A percentile compares a stretch with the other conserved stretches of the same genome.
phyloP scores from a whole-genome alignment of 2,888 invertebrate genomes.

The Periphyllus acericola region DNA sequence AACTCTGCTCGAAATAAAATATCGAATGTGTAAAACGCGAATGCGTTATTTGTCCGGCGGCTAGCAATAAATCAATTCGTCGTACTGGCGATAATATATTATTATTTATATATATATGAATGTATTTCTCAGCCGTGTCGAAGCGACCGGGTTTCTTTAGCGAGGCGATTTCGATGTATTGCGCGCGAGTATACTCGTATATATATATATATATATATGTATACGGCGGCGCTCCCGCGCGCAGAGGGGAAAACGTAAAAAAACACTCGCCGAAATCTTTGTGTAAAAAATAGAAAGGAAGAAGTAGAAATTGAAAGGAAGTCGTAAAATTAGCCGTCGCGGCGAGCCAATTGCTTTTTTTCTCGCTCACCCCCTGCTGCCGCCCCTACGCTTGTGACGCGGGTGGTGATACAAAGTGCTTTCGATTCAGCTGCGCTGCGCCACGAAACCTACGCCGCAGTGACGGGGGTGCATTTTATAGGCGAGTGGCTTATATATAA shows the following conservation, averaged over 20 bases:
- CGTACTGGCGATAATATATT: background rate
- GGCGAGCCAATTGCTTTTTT: conserved; percentile 27
- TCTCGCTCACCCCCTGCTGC: background rate
- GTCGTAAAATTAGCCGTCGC: conserved; percentile 43
- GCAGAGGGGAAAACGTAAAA: background rate
- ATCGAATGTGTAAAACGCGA: conserved; percentile 20
- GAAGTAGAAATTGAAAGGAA: conserved; percentile 39
- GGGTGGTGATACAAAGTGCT: conserved; percentile 40
- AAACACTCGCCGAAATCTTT: background rate
- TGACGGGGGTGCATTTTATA: background rate
- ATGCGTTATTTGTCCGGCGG: conserved; percentile 3
- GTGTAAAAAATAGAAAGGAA: background rate
- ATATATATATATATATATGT: background rate
- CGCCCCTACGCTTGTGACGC: background rate
- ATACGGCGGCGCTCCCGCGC: background rate
- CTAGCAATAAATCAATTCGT: conserved; percentile 39
- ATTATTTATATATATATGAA: background rate
- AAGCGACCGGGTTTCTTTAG: conserved; percentile 10
- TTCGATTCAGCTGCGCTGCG: conserved; percentile 2
- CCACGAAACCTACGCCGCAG: background rate
- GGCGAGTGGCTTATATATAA: conserved; percentile 1
- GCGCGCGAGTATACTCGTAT: background rate
- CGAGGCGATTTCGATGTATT: background rate
- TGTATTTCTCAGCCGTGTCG: background rate
- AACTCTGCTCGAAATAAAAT: conserved; percentile 9